Base-by-base conservation (phyloP, 2,113 vertebrate species). In the Neolamprologus falcicula region DNA sequence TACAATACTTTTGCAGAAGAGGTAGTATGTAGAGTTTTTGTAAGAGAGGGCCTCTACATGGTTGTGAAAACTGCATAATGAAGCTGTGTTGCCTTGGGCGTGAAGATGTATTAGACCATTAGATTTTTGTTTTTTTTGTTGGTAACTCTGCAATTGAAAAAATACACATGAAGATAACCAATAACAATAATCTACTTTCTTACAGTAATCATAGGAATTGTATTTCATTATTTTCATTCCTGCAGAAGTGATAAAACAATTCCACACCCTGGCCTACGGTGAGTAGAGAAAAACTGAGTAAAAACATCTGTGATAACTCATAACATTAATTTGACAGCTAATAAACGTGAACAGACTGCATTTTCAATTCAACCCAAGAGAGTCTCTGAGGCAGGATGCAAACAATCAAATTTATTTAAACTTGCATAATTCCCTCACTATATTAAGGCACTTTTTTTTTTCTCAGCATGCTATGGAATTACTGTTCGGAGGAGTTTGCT, bases 331-430 rank as follows among this genome's bases (percentile, higher is more conserved):
- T 33, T 73, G 76, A 68, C 40, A 50, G 33, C 81, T 84, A 83
- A 89, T 87, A 28, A 84, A 89, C 80, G 83, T 88, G 84, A 92
- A 86, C 83, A 84, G n/a, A 66, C 55, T 66, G 33, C 86, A 80
- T 92, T 91, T 91, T 54, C 37, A 89, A 57, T 71, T 13, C 17
- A 85, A 87, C 80, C 86, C 82, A 9, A 5, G 90, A 83, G 87
- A 89, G 84, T 47, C 45, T 89, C 63, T 83, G 83, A 86, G 85
- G 83, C 81, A 57, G 66, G 84, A 86, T 81, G 53, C 73, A 83
- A 89, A 88, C 33, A 31, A 86, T 86, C 24, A 87, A 81, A 89
- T 81, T 86, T 9, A 89, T 85, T 90, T 85, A 82, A 86, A 83
- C 73, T 76, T 47, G 33, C 37, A 57, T 55, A 80, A 89, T 86